Percentiles rank a stretch among this genome's conserved stretches.
Evolutionary conservation across 2,797 vertebrate species (phyloP).

Genomic region (Sebastes kiyomatsui): DNA sequence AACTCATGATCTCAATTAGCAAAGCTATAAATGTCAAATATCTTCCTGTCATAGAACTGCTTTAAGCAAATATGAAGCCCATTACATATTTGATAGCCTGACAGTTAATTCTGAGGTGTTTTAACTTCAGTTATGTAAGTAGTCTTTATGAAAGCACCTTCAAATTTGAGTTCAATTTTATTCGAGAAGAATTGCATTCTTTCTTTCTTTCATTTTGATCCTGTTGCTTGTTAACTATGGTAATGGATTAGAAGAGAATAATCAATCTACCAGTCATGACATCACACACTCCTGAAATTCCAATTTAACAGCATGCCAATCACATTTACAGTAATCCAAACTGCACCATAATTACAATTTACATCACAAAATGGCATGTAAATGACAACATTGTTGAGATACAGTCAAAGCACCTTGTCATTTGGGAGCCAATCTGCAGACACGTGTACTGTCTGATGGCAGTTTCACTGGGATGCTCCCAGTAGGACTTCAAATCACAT

Average conservation of each 20-base stretch:
- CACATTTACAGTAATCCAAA: neutral
- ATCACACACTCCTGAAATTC: neutral
- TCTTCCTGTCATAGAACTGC: neutral
- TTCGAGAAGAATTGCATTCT: neutral
- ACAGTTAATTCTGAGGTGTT: neutral
- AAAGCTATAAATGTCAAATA: neutral
- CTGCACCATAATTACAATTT: neutral
- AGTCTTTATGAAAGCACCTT: neutral
- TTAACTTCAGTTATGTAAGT: neutral
- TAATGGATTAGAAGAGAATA: neutral
- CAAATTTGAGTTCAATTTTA: neutral
- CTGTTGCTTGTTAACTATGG: neutral
- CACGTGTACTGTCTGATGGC: neutral
- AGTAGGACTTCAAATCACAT: constrained; percentile 22
- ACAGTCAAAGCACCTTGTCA: neutral
- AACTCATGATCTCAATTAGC: constrained; percentile 1
- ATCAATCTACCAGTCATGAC: neutral
- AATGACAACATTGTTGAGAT: neutral
- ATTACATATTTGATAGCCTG: neutral
- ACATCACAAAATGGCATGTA: neutral
- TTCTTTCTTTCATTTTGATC: neutral
- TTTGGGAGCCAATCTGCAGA: neutral
- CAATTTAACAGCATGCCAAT: neutral
- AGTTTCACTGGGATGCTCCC: constrained; percentile 25
- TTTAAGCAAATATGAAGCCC: neutral